Conservation (phyloP, 2,113 vertebrate species). For the Taxidea taxus region DNA sequence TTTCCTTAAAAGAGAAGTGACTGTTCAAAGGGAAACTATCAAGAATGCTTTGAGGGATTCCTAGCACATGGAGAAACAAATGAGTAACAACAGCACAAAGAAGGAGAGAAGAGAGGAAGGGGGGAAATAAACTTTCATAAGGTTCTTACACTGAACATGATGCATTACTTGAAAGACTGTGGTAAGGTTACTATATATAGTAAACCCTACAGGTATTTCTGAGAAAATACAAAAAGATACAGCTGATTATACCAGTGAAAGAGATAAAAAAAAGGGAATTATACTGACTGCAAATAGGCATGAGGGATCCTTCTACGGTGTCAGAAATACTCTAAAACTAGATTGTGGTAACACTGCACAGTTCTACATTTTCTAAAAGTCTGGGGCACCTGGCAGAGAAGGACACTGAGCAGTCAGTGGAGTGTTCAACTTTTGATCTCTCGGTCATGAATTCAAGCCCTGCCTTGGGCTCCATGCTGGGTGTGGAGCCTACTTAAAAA, state of each 20-base stretch:
- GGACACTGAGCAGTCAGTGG: neutral
- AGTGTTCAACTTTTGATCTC: neutral
- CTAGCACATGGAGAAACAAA: neutral
- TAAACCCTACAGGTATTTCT: neutral
- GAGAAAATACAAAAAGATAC: neutral
- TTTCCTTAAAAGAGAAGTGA: neutral
- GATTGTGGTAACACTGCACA: neutral
- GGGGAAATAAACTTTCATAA: neutral
- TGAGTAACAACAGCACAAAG: neutral
- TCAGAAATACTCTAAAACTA: neutral
- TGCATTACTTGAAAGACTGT: neutral
- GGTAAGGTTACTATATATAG: neutral
- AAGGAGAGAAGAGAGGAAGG: neutral
- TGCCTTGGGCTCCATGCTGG: neutral
- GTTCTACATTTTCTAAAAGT: constrained; percentile 1
- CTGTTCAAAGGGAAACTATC: neutral
- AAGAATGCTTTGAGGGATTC: neutral
- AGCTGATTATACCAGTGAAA: constrained; percentile 1
- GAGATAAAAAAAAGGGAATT: constrained; percentile 11
- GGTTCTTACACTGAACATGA: neutral
- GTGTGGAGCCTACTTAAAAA: neutral
- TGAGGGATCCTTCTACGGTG: neutral
- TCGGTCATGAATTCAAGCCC: neutral
- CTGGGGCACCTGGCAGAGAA: neutral
- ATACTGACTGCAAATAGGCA: neutral